Conservation (phyloP, 2,113 vertebrate species). For the Stigmatopora nigra region DNA sequence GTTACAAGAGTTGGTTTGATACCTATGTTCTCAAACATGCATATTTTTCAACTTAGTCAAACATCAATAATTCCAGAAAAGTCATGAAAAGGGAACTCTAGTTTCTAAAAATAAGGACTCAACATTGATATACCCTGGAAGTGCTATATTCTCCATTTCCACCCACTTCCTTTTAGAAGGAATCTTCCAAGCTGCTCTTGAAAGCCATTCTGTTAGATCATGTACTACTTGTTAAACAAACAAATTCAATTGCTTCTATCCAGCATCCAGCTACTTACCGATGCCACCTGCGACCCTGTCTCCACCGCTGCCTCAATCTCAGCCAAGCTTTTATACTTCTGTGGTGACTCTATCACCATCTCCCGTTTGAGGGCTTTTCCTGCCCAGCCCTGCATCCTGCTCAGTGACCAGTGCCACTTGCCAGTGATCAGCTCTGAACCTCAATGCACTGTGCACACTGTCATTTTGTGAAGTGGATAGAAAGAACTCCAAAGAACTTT, state of each 20-base stretch:
- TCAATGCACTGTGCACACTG: conserved; percentile 5
- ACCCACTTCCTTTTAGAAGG: conserved; percentile 20
- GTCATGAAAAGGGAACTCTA: conserved; percentile 40
- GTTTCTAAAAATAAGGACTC: conserved; percentile 51
- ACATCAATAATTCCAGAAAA: conserved; percentile 19
- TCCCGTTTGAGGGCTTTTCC: conserved; percentile 78
- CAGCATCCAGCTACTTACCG: conserved; percentile 71
- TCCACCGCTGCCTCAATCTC: conserved; percentile 76
- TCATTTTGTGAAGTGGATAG: conserved; percentile 28
- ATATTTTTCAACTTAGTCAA: neutral
- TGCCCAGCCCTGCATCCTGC: conserved; percentile 80
- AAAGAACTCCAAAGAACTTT: conserved; percentile 32
- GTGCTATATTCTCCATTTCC: conserved; percentile 50
- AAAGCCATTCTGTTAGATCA: conserved; percentile 18
- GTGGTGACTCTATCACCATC: conserved; percentile 75
- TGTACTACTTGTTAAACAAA: conserved; percentile 9
- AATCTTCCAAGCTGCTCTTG: conserved; percentile 42
- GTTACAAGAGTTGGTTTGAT: no score
- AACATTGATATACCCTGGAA: conserved; percentile 32
- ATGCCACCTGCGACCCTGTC: conserved; percentile 58
- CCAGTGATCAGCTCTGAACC: conserved; percentile 17
- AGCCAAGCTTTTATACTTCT: conserved; percentile 74
- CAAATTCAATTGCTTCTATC: conserved; percentile 3
- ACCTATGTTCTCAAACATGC: no score
- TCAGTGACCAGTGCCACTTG: conserved; percentile 10